Evolutionary conservation across 1,140 invertebrate genomes (phyloP), one percentile per base, ranked within the genome.

Genomic region (Ditylenchus dipsaci): DNA sequence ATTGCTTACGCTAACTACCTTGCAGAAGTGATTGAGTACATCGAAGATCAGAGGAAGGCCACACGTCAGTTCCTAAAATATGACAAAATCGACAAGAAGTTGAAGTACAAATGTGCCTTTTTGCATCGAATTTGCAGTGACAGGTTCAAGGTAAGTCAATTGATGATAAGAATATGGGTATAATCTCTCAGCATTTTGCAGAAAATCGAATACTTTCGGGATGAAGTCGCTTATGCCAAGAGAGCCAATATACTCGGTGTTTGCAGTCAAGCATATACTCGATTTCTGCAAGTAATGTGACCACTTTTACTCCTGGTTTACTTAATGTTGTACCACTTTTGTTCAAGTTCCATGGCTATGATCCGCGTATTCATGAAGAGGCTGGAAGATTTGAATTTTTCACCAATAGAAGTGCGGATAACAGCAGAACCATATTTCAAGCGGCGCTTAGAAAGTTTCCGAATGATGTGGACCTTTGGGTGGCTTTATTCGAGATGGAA

Each of bases 401-500:
- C 21, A 23, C 38, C 5, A 77, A 77, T 56, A 65, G 61, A 42
- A 79, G 74, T 56, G 45, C 53, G 3, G 76, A 78, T 29, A 77
- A 77, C 56, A 66, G 77, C 1, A 45, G 76, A 29, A 47, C 71
- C 9, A 67, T 75, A 13, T 69, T 78, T 17, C 76, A 79, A 42
- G 26, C 65, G 1, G 77, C 74, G 7, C 19, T 77, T 17, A 43
- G 76, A 57, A 65, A 65, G 17, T 76, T 69, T 58, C 74, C 77
- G 0, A 23, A 65, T 23, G 64, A 79, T 30, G 42, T 68, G 45
- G 19, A 33, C n/a, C 30, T 77, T 27, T 79, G 71, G 62, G 62
- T 62, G 29, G 57, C 70, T 17, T 49, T 77, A n/a, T 78, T 77
- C 33, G n/a, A 72, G 11, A 72, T 76, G 7, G 76, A 77, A 62